phyloP scores from a whole-genome alignment of 2,888 invertebrate genomes.

The Drosophila suboccidentalis region DNA sequence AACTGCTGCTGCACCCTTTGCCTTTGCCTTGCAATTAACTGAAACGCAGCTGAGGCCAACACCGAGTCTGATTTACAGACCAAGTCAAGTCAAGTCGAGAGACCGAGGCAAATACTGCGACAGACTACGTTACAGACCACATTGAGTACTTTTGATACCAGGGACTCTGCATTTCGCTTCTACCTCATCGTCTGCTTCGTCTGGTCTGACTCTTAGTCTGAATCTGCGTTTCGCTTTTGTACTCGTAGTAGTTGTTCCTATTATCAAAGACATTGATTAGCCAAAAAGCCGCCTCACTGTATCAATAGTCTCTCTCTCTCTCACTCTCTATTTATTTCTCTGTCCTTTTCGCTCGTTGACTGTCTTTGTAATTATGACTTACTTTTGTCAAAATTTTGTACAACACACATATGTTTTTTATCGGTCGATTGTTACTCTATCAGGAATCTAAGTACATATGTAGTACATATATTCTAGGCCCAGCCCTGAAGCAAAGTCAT shows the following conservation, averaged over 20 bases:
- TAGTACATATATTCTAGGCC: too few relatives aligned
- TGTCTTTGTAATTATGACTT: too few relatives aligned
- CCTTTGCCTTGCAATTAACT: slow-evolving; percentile 59
- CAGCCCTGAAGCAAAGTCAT: too few relatives aligned
- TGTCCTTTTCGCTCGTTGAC: too few relatives aligned
- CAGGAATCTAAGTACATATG: too few relatives aligned
- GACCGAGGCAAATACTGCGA: not conserved
- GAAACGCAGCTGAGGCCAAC: slow-evolving; percentile 14
- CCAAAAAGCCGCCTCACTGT: not conserved
- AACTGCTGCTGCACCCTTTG: slow-evolving; percentile 45
- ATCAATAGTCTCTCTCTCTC: too few relatives aligned
- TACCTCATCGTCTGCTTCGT: not conserved
- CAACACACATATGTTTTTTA: too few relatives aligned
- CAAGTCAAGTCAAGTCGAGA: not conserved
- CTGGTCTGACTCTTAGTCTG: not conserved
- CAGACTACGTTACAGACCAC: not conserved
- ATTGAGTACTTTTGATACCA: not conserved
- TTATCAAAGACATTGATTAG: slow-evolving; percentile 1
- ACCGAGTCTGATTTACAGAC: slow-evolving; percentile 9
- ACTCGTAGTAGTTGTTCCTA: not conserved
- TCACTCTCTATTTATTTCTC: too few relatives aligned
- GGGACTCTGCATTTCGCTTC: not conserved
- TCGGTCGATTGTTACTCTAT: too few relatives aligned
- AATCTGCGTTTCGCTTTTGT: not conserved
- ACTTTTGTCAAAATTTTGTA: too few relatives aligned